phyloP scores from a whole-genome alignment of 2,888 invertebrate genomes.

The Ormyrus rosae region DNA sequence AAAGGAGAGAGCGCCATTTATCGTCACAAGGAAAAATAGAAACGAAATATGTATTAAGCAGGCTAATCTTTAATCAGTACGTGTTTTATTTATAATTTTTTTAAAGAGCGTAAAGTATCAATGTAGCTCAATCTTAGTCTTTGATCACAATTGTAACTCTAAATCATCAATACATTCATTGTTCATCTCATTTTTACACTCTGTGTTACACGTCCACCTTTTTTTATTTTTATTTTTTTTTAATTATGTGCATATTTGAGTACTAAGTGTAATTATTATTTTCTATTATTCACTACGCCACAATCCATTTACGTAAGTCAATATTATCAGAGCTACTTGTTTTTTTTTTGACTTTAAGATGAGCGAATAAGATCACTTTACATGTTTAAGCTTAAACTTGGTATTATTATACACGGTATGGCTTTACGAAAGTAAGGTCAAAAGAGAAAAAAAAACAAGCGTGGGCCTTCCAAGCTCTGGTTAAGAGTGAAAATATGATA shows the following conservation, averaged over 20 bases:
- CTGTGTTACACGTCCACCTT: slow-evolving; percentile 14
- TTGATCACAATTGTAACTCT: slow-evolving; percentile 4
- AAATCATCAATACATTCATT: slow-evolving; percentile 18
- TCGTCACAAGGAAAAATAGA: slow-evolving; percentile 48
- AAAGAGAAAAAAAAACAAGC: slow-evolving; percentile 44
- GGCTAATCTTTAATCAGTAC: slow-evolving; percentile 46
- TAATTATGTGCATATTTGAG: slow-evolving; percentile 27
- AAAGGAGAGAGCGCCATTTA: slow-evolving; percentile 39
- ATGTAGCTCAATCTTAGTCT: slow-evolving; percentile 39
- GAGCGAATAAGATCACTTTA: slow-evolving; percentile 45
- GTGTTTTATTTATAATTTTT: slow-evolving; percentile 47
- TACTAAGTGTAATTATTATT: slow-evolving; percentile 25
- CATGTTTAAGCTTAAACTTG: slow-evolving; percentile 47
- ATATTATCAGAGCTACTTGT: slow-evolving; percentile 34
- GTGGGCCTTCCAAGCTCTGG: slow-evolving; percentile 53
- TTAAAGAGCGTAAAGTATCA: slow-evolving; percentile 17
- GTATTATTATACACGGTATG: slow-evolving; percentile 35
- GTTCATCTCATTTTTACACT: slow-evolving; percentile 41
- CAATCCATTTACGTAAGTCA: slow-evolving; percentile 19
- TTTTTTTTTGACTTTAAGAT: slow-evolving; percentile 3
- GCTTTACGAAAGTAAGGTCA: slow-evolving; percentile 16
- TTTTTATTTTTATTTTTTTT: slow-evolving; percentile 39
- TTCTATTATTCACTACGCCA: slow-evolving; percentile 26
- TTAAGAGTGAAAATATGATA: slow-evolving; percentile 53
- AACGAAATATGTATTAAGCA: slow-evolving; percentile 49